Evolutionary conservation across 2,888 invertebrate species (phyloP).

Genomic region (Lochmaea crataegi): DNA sequence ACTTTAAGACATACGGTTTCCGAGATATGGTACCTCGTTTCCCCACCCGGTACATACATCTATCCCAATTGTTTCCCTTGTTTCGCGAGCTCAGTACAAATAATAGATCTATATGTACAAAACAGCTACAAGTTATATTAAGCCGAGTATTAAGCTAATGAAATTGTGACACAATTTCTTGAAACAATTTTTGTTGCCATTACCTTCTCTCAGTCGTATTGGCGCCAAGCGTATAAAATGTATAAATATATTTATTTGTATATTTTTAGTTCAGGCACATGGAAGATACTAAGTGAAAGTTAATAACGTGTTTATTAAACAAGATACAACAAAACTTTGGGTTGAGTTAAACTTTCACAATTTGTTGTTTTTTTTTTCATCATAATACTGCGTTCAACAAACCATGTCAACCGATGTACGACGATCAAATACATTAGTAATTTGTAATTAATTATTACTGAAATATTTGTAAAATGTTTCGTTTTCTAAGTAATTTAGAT

Average conservation of each 20-base stretch:
- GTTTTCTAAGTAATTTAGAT: too few relatives aligned
- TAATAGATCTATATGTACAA: background rate
- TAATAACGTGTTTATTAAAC: slow-evolving; percentile 29
- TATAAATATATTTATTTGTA: slow-evolving; percentile 8
- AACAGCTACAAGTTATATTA: background rate
- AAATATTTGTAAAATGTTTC: too few relatives aligned
- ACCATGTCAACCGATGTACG: background rate
- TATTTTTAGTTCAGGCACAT: slow-evolving; percentile 9
- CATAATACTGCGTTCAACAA: background rate
- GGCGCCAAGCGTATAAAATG: slow-evolving; percentile 9
- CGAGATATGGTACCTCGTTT: too few relatives aligned
- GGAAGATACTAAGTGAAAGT: slow-evolving; percentile 26
- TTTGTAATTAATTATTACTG: background rate
- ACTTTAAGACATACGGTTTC: too few relatives aligned
- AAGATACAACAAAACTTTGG: slow-evolving; percentile 29
- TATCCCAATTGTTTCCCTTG: too few relatives aligned
- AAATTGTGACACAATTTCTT: slow-evolving; percentile 4
- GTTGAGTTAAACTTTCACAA: slow-evolving; percentile 9
- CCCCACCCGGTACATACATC: too few relatives aligned
- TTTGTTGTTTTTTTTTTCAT: background rate
- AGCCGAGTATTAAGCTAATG: too few relatives aligned
- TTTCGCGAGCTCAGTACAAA: too few relatives aligned
- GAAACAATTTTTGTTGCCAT: background rate
- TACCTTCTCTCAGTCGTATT: slow-evolving; percentile 3
- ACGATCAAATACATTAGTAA: background rate